phyloP scores from a whole-genome alignment of 2,888 invertebrate species.

The Pimpla rufipes region DNA sequence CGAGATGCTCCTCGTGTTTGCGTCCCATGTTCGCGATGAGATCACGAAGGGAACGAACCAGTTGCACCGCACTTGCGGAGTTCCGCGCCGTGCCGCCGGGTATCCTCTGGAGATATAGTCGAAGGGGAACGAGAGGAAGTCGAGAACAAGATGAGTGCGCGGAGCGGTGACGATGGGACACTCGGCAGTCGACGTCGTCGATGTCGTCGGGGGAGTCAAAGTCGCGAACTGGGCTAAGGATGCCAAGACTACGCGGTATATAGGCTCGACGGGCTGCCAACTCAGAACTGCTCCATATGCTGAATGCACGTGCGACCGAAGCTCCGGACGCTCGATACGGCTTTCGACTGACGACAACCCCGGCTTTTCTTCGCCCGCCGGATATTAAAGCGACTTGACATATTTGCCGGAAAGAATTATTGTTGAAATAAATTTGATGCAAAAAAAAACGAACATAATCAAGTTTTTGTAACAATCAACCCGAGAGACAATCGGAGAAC shows the following conservation, averaged over 20 bases:
- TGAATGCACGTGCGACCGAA: conserved; percentile 23
- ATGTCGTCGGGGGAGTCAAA: conserved; percentile 36
- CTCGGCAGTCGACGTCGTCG: conserved; percentile 43
- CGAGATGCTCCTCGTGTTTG: conserved; percentile 41
- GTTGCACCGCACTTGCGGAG: conserved; percentile 9
- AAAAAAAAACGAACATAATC: not conserved
- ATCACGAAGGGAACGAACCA: conserved; percentile 56
- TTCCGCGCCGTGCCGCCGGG: not conserved
- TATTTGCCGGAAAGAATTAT: not conserved
- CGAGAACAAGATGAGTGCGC: conserved; percentile 49
- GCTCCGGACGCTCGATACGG: conserved; percentile 34
- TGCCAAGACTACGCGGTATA: conserved; percentile 40
- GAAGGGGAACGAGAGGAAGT: conserved; percentile 29
- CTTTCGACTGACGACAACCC: conserved; percentile 12
- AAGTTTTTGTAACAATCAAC: no score
- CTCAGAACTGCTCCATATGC: conserved; percentile 28
- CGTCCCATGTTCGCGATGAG: conserved; percentile 40
- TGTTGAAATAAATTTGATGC: not conserved
- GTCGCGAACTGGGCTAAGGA: conserved; percentile 61
- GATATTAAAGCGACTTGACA: no score
- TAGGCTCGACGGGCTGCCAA: conserved; percentile 58
- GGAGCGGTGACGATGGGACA: conserved; percentile 48
- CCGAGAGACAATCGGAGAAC: no score
- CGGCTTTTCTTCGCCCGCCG: conserved; percentile 3
- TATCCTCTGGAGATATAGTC: conserved; percentile 21